These are phyloP conservation scores for Cataglyphis livida DNA, from an alignment of 2,888 invertebrate genomes.

Conservation along the genomic window DNA sequence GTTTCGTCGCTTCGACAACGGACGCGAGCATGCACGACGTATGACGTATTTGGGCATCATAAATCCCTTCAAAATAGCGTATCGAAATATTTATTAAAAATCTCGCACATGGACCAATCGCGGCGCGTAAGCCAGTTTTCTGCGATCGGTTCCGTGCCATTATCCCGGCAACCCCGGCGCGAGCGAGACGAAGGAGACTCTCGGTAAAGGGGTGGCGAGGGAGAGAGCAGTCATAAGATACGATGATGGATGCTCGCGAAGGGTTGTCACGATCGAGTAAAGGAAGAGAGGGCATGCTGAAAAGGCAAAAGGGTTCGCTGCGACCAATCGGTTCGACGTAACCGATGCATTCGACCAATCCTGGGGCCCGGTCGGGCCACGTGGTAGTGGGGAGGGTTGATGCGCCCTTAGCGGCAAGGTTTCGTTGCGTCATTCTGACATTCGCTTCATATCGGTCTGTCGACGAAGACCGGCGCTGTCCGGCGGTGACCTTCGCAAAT, in stretches of 20 bases:
- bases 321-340: slow-evolving; percentile 70
- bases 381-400: slow-evolving; percentile 80
- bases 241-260: slow-evolving; percentile 83
- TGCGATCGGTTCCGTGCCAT: slow-evolving; percentile 80
- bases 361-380: slow-evolving; percentile 46
- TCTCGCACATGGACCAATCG: slow-evolving; percentile 73
- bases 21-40: background rate
- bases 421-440: slow-evolving; percentile 84
- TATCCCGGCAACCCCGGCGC: slow-evolving; percentile 69
- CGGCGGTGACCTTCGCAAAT: slow-evolving; percentile 38
- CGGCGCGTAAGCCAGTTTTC: slow-evolving; percentile 69
- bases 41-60: background rate
- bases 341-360: slow-evolving; percentile 74
- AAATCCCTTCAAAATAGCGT: slow-evolving; percentile 61
- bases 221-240: slow-evolving; percentile 79
- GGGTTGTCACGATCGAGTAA: slow-evolving; percentile 79
- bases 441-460: slow-evolving; percentile 81
- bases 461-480: slow-evolving; percentile 55
- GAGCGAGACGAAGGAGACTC: slow-evolving; percentile 74
- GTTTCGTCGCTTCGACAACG: background rate
- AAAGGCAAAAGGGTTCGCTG: slow-evolving; percentile 78
- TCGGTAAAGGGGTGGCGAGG: slow-evolving; percentile 80
- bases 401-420: slow-evolving; percentile 79
- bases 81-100: slow-evolving; percentile 80
- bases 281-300: slow-evolving; percentile 64